Evolutionary conservation across 2,888 invertebrate genomes (phyloP), one percentile per base, ranked within the genome.

Genomic region (Mesorhabditis spiculigera): DNA sequence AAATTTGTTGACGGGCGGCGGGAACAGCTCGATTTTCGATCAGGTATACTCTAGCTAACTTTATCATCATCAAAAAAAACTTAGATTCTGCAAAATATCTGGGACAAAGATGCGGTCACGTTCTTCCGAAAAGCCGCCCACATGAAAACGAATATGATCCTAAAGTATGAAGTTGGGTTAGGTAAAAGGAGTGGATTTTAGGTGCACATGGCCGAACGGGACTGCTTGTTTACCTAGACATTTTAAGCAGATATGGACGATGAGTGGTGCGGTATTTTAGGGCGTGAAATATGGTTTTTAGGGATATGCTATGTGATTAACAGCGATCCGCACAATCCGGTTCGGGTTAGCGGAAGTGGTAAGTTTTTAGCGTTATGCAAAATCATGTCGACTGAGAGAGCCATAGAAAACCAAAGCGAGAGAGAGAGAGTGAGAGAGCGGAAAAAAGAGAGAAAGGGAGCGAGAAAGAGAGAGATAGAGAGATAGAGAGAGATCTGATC

Each of bases 41-140:
- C 45, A 66, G 69, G 73, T 74, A 69, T 6, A n/a, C 43, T 10
- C 8, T 50, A 50, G 8, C 8, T 10, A 50, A 50, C n/a, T 50
- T 50, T n/a, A n/a, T n/a, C 10, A 13, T 13, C 8, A 50, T n/a
- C 58, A n/a, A 50, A 50, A 50, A n/a, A 50, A 50, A 50, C 8
- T 50, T n/a, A 82, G 78, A 80, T 83, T 6, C 71, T 84, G 4
- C 67, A 75, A 45, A 82, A 81, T 66, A 73, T 78, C 3, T 81
- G 82, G 79, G 84, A 84, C 64, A 79, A 82, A 81, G 84, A 84
- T 67, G 84, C 84, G 5, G 79, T 82, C 8, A 74, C 76, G 44
- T 84, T 84, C 68, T 70, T 85, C n/a, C 73, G 82, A 28, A 78
- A 79, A 62, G 81, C 83, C 2, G 82, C 83, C 4, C 84, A 84